A percentile compares a stretch with the other conserved stretches of the same genome.
These are phyloP conservation scores for Eupithecia tripunctaria DNA, from an alignment of 2,888 invertebrate genomes.

Conservation along the genomic window DNA sequence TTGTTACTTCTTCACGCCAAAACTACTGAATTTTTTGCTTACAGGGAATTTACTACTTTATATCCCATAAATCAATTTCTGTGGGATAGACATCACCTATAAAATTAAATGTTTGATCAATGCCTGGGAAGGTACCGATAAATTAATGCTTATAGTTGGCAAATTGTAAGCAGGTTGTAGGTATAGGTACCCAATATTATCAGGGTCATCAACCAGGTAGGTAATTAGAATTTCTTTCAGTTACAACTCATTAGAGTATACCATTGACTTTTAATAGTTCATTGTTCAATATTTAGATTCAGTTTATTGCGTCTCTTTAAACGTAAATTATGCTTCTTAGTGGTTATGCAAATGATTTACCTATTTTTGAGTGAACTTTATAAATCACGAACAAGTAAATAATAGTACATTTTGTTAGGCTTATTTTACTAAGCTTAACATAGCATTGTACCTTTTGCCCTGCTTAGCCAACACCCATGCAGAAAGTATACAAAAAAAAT, in stretches of 20 bases:
- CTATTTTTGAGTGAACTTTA: conserved; percentile 6
- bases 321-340: conserved; percentile 12
- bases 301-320: conserved; percentile 26
- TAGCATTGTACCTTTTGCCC: not conserved
- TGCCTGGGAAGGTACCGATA: not conserved
- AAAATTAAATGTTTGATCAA: no score
- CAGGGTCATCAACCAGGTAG: conserved; percentile 2
- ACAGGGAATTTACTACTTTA: no score
- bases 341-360: not conserved
- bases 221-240: conserved; percentile 18
- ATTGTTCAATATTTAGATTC: conserved; percentile 42
- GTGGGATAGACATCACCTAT: no score
- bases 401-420: not conserved
- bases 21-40: no score
- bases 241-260: conserved; percentile 10
- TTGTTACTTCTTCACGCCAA: no score
- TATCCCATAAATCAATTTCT: no score
- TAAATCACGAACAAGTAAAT: not conserved
- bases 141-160: not conserved
- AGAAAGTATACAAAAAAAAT: not conserved
- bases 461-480: not conserved
- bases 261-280: conserved; percentile 32
- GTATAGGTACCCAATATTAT: conserved; percentile 3
- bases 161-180: not conserved
- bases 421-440: not conserved